phyloP scores from a whole-genome alignment of 2,113 vertebrate genomes.

The Ancistrus triradiatus region DNA sequence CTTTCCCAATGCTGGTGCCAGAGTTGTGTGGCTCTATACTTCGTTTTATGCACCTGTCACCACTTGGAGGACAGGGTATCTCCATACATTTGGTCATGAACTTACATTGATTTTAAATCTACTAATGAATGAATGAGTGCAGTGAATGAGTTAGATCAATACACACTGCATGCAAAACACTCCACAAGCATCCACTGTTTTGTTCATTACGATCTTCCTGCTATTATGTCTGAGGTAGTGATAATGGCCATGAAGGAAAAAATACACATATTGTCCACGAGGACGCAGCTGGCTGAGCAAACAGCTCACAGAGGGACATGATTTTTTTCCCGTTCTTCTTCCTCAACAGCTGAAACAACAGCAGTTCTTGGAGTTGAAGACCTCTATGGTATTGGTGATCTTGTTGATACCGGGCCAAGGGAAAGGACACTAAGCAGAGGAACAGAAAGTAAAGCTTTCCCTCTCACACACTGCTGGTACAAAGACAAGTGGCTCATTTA shows the following conservation, averaged over 20 bases:
- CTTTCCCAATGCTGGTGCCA: too few species aligned
- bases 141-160: too few species aligned
- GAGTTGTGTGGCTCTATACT: too few species aligned
- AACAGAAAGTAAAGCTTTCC: conserved; percentile 20
- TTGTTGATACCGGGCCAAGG: conserved; percentile 44
- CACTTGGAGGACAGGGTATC: too few species aligned
- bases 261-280: conserved; percentile 27
- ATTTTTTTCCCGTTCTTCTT: conserved; percentile 22
- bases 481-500: conserved; percentile 1
- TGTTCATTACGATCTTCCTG: conserved; percentile 38
- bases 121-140: too few species aligned
- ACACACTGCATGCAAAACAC: conserved; percentile 7
- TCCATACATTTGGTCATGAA: too few species aligned
- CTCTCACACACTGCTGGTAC: not conserved
- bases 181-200: conserved; percentile 2
- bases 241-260: conserved; percentile 24
- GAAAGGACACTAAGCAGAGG: conserved; percentile 43
- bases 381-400: conserved; percentile 53
- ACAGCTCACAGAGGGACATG: conserved; percentile 39
- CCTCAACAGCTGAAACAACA: conserved; percentile 60
- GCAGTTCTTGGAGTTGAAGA: conserved; percentile 52
- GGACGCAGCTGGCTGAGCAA: conserved; percentile 47
- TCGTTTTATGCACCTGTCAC: too few species aligned
- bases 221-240: conserved; percentile 33
- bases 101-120: too few species aligned